Conservation (phyloP, 1,140 invertebrate genomes). For the Rhagoletis pomonella region DNA sequence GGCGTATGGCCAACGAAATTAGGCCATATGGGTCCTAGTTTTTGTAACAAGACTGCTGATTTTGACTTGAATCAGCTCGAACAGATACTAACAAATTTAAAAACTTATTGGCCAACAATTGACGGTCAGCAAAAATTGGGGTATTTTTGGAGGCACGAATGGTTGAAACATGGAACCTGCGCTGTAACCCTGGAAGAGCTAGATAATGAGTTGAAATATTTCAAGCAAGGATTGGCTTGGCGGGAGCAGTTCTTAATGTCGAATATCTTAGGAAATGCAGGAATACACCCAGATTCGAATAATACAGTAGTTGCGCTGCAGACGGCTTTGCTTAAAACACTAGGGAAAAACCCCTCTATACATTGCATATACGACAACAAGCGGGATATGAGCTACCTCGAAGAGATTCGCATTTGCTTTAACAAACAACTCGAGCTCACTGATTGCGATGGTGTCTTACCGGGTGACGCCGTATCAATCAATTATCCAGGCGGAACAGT, state of each 20-base stretch:
- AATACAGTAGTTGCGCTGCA: conserved; percentile 78
- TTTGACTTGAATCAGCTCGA: conserved; percentile 79
- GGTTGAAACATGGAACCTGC: conserved; percentile 90
- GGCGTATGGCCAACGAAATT: conserved; percentile 88
- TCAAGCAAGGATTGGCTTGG: conserved; percentile 80
- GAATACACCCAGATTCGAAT: conserved; percentile 78
- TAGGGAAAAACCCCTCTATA: conserved; percentile 79
- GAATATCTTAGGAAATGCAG: conserved; percentile 76
- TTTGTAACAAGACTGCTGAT: conserved; percentile 80
- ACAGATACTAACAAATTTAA: conserved; percentile 78
- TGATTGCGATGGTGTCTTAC: conserved; percentile 77
- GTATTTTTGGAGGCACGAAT: conserved; percentile 88
- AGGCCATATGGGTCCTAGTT: conserved; percentile 80
- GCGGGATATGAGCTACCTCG: conserved; percentile 77
- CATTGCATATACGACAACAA: conserved; percentile 78
- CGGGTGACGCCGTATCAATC: conserved; percentile 63
- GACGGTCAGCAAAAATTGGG: conserved; percentile 77
- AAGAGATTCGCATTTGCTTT: conserved; percentile 82
- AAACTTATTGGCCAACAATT: conserved; percentile 84
- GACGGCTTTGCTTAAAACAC: conserved; percentile 76
- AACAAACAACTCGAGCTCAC: conserved; percentile 78
- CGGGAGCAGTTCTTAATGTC: conserved; percentile 80
- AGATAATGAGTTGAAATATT: conserved; percentile 84
- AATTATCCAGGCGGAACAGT: conserved; percentile 71
- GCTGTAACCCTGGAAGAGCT: conserved; percentile 79